Conservation (phyloP, 2,113 vertebrate genomes). For the Anas platyrhynchos region DNA sequence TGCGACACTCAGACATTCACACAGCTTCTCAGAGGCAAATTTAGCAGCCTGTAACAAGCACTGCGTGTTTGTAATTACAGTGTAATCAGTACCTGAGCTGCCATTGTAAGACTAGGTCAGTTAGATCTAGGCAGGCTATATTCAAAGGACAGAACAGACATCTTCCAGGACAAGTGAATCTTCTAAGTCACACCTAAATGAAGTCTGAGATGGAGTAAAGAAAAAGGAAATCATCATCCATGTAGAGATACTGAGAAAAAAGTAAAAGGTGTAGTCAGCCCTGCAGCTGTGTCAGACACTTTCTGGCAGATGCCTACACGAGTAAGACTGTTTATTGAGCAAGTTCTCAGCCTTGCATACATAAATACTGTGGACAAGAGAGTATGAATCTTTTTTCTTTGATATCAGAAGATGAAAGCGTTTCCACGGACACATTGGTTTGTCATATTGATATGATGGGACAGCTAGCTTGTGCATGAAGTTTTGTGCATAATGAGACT, state of each 20-base stretch:
- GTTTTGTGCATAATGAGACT: conserved; percentile 32
- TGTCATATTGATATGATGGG: not conserved
- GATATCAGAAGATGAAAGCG: conserved; percentile 13
- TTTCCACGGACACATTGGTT: not conserved
- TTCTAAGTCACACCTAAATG: not conserved
- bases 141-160: not conserved
- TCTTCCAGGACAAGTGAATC: not conserved
- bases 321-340: not conserved
- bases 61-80: not conserved
- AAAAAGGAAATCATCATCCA: not conserved
- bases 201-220: not conserved
- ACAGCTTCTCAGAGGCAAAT: not conserved
- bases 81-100: not conserved
- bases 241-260: not conserved
- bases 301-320: not conserved
- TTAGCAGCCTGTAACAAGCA: not conserved
- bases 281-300: not conserved
- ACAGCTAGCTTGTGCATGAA: not conserved
- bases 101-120: not conserved
- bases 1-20: not conserved
- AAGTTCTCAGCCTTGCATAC: not conserved
- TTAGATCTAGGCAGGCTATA: not conserved
- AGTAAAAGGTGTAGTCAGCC: not conserved
- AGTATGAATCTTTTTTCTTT: not conserved
- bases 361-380: not conserved